Evolutionary conservation across 1,140 invertebrate species (phyloP), one percentile per base, ranked within the genome.

Genomic region (Dreissena rostriformis): DNA sequence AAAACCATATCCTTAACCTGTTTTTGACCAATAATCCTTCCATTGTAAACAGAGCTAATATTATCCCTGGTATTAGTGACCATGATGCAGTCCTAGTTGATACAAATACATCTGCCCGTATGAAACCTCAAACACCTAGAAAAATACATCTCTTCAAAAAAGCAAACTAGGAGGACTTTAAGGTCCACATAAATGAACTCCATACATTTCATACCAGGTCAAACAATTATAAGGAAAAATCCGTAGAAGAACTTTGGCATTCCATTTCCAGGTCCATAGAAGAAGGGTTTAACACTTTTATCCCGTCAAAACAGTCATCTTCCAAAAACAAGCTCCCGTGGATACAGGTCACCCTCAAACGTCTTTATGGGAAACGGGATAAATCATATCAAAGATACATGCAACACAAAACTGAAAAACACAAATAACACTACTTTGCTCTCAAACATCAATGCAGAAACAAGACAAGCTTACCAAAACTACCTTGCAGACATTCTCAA

Each of bases 11-110:
- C 57, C 28, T 76, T 17, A 55, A 74, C 52, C 53, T 74, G 28
- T 74, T 74, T 51, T 17, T 74, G 12, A 74, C 51, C 10, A 55
- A 52, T 28, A 76, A 76, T 39, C 73, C 73, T 19, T 26, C 57
- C 73, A 15, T 63, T 14, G 73, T 76, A 39, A 61, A 76, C 26
- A 57, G 57, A 51, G 73, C 57, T 26, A 76, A 12, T 39, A 39
- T 76, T 14, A 57, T 63, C 11, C 73, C 73, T n/a, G 73, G 61
- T 22, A 76, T 76, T 15, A 76, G 73, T 22, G 73, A 76, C 28
- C 57, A 76, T 39, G 57, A 65, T 14, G 57, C 57, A 15, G 73
- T 76, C 39, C 53, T 61, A 28, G 28, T 76, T 19, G 57, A 76
- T 8, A 63, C 24, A 14, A 22, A 76, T 76, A 76, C 73, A 12